Evolutionary conservation across 2,113 vertebrate species (phyloP).

Genomic region (Hipposideros armiger): DNA sequence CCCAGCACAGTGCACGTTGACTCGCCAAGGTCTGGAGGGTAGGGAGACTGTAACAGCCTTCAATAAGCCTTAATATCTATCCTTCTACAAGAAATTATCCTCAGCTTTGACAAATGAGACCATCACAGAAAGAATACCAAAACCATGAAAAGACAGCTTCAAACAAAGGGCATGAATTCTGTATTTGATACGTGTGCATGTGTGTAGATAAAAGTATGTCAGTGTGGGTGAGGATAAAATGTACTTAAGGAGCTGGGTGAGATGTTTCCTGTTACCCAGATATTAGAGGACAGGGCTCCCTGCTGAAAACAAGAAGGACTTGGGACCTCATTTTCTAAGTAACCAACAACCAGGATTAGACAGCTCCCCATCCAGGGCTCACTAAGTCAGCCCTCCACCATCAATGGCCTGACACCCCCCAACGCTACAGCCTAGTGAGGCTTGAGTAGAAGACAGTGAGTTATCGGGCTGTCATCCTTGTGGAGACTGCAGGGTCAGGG

Average conservation of each 20-base stretch:
- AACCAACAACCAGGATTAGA: not conserved
- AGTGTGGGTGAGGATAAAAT: not conserved
- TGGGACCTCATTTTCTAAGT: not conserved
- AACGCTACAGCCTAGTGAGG: not conserved
- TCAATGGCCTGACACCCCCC: not conserved
- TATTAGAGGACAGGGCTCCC: not conserved
- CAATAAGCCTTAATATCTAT: slow-evolving; percentile 4
- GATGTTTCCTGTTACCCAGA: not conserved
- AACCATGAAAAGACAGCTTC: not conserved
- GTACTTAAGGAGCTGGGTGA: not conserved
- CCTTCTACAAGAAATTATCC: not conserved
- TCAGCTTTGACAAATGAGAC: not conserved
- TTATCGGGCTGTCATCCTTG: not conserved
- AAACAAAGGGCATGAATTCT: not conserved
- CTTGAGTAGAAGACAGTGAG: not conserved
- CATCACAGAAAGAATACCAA: not conserved
- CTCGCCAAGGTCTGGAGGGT: not conserved
- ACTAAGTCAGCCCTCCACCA: not conserved
- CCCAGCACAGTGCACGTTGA: not conserved
- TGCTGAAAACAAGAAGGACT: not conserved
- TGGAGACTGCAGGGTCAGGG: not conserved
- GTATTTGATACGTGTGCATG: not conserved
- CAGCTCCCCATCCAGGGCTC: not conserved
- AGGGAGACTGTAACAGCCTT: not conserved
- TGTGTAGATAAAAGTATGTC: too few relatives aligned